Percentiles rank a stretch among this genome's conserved stretches.
phyloP scores from a whole-genome alignment of 2,888 invertebrate species.

The Mesorhabditis sp. region DNA sequence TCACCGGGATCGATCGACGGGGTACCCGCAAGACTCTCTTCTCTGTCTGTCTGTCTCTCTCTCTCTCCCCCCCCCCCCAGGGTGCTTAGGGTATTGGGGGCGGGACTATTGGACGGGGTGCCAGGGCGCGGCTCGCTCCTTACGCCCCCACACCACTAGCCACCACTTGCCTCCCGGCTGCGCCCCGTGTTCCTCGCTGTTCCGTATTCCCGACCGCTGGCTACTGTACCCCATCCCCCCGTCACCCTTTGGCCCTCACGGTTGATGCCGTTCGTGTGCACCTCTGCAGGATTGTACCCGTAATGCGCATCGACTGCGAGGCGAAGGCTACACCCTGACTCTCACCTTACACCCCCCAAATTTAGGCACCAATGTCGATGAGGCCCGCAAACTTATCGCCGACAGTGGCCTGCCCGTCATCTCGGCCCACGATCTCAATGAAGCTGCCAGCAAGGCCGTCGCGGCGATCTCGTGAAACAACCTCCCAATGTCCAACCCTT shows the following conservation, averaged over 20 bases:
- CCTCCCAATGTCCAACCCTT: too few relatives aligned
- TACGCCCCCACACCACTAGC: neutral
- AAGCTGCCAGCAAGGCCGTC: slow-evolving; percentile 86
- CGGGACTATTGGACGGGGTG: neutral
- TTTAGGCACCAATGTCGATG: slow-evolving; percentile 76
- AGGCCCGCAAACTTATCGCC: slow-evolving; percentile 77
- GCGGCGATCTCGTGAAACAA: neutral
- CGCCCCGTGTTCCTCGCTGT: neutral
- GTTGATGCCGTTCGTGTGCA: slow-evolving; percentile 6
- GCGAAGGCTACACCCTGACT: neutral
- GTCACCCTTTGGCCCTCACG: neutral
- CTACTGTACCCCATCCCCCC: neutral
- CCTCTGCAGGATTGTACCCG: neutral
- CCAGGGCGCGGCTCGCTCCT: slow-evolving; percentile 2
- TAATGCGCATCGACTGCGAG: slow-evolving; percentile 3
- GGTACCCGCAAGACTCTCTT: too few relatives aligned
- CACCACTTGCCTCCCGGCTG: neutral
- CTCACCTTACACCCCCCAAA: neutral
- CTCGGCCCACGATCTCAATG: slow-evolving; percentile 80
- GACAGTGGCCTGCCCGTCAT: slow-evolving; percentile 79
- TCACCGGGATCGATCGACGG: too few relatives aligned
- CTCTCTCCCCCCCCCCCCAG: neutral
- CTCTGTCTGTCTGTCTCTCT: neutral
- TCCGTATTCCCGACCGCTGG: neutral
- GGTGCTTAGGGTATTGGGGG: neutral